Percentiles rank a stretch among this genome's conserved stretches.
phyloP scores from a whole-genome alignment of 2,113 vertebrate genomes.

The Catagonus wagneri region DNA sequence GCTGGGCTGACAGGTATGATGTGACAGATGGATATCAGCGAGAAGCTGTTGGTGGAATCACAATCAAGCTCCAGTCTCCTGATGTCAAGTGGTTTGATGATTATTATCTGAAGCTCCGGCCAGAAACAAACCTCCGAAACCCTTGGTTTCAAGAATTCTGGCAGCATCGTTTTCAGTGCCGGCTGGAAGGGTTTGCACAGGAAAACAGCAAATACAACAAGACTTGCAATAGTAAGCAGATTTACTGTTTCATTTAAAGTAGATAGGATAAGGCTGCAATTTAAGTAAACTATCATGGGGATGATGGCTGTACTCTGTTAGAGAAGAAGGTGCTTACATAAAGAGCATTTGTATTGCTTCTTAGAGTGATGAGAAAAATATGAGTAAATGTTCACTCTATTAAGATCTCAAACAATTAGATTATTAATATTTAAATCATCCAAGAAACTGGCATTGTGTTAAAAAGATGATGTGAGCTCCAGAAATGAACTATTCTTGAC shows the following conservation, averaged over 20 bases:
- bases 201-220: conserved; percentile 96
- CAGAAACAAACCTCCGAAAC: conserved; percentile 96
- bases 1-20: conserved; percentile 98
- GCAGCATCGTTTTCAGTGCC: conserved; percentile 97
- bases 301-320: not conserved
- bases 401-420: conserved; percentile 52
- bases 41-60: conserved; percentile 97
- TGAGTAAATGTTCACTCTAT: conserved; percentile 3
- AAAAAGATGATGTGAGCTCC: not conserved
- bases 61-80: conserved; percentile 99
- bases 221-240: conserved; percentile 95
- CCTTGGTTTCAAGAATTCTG: conserved; percentile 99
- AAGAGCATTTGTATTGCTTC: not conserved
- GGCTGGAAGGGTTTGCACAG: conserved; percentile 94
- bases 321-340: not conserved
- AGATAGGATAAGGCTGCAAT: not conserved
- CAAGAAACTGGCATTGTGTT: not conserved
- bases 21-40: conserved; percentile 97
- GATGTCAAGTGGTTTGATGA: conserved; percentile 99
- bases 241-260: conserved; percentile 59
- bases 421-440: conserved; percentile 41
- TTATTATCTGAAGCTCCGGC: conserved; percentile 97
- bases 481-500: not conserved
- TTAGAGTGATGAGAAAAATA: not conserved
- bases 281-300: not conserved